Evolutionary conservation across 2,113 vertebrate species (phyloP).

Genomic region (Anser brachyrhynchus): DNA sequence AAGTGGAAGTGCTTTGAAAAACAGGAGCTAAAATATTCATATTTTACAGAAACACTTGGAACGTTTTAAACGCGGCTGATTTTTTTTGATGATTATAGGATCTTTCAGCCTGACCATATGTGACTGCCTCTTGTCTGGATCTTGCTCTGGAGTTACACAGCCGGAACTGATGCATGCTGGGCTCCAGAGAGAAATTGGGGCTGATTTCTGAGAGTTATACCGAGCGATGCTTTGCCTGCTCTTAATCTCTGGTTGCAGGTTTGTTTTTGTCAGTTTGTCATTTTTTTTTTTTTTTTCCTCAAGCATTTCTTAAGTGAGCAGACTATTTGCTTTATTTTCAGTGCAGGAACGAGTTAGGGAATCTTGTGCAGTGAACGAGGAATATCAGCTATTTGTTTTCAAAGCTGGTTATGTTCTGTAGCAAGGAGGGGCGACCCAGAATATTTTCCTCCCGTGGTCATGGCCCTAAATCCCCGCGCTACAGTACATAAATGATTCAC

Average conservation of each 20-base stretch:
- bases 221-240: neutral
- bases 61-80: neutral
- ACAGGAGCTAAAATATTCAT: neutral
- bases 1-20: slow-evolving; percentile 11
- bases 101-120: neutral
- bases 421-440: neutral
- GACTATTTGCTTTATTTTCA: neutral
- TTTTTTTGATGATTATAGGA: neutral
- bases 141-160: neutral
- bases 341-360: neutral
- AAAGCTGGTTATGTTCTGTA: neutral
- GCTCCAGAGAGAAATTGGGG: neutral
- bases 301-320: neutral
- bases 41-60: neutral
- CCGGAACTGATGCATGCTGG: neutral
- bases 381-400: neutral
- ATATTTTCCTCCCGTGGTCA: neutral
- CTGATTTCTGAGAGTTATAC: neutral
- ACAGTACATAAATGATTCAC: slow-evolving; percentile 9
- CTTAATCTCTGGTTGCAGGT: neutral
- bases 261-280: neutral
- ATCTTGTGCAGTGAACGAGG: neutral
- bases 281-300: neutral
- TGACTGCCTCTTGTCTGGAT: neutral
- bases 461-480: neutral